Conservation (phyloP, 2,113 vertebrate genomes). For the Lasiurus cinereus region DNA sequence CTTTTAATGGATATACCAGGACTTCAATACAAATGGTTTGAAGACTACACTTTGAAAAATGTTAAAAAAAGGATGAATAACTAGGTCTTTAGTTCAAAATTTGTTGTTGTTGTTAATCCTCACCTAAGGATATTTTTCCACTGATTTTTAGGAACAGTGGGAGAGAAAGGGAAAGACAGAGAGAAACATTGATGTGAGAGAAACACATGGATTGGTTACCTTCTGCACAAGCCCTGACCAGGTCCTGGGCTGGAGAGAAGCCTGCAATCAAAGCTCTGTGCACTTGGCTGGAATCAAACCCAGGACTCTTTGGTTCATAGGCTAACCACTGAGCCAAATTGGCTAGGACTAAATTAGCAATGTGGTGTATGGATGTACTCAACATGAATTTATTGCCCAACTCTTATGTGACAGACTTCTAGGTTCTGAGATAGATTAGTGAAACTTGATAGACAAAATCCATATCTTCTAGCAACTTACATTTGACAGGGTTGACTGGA, state of each 20-base stretch:
- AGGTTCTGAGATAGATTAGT: neutral
- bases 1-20: neutral
- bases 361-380: neutral
- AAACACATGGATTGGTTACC: too few species aligned
- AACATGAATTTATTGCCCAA: neutral
- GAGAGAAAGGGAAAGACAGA: too few species aligned
- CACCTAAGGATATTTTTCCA: too few species aligned
- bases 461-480: neutral
- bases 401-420: neutral
- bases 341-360: neutral
- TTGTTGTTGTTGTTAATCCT: too few species aligned
- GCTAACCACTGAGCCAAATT: too few species aligned
- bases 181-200: too few species aligned
- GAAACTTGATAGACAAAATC: neutral
- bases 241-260: too few species aligned
- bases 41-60: neutral
- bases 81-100: neutral
- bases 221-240: too few species aligned
- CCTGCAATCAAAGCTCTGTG: too few species aligned
- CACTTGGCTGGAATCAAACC: too few species aligned
- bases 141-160: too few species aligned
- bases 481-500: neutral
- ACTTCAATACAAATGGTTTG: neutral
- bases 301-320: too few species aligned
- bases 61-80: neutral